Evolutionary conservation across 2,797 vertebrate species (phyloP).

Genomic region (Knipowitschia caucasica): DNA sequence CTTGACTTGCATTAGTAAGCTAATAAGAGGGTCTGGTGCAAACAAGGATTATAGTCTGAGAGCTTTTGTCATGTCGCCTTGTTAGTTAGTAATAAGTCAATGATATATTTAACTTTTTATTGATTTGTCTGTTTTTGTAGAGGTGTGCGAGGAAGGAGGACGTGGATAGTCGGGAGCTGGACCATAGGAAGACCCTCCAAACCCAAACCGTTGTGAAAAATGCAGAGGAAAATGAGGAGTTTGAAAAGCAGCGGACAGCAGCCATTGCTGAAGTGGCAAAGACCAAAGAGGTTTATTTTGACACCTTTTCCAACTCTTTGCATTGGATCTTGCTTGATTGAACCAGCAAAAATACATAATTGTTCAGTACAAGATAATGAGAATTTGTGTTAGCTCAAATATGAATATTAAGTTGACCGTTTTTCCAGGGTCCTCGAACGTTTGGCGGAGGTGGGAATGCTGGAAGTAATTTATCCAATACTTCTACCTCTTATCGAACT

Average conservation of each 20-base stretch:
- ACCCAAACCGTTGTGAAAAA: constrained; percentile 76
- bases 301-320: neutral
- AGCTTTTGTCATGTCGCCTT: no score
- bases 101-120: constrained; percentile 6
- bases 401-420: no score
- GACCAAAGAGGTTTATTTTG: constrained; percentile 88
- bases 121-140: constrained; percentile 58
- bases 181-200: constrained; percentile 92
- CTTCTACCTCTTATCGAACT: constrained; percentile 75
- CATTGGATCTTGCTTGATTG: neutral
- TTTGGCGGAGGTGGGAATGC: constrained; percentile 93
- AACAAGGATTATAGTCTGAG: no score
- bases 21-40: no score
- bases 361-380: no score
- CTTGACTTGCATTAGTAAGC: no score
- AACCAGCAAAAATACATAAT: no score
- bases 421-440: constrained; percentile 76
- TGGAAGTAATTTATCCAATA: constrained; percentile 85
- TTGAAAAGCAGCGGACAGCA: constrained; percentile 95
- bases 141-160: constrained; percentile 83
- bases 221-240: constrained; percentile 89
- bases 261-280: constrained; percentile 96
- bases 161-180: constrained; percentile 87
- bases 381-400: no score
- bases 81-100: no score